Percentiles rank a stretch among this genome's conserved stretches.
Conservation (phyloP, 2,888 invertebrate genomes). For the Torymus tubicola region DNA sequence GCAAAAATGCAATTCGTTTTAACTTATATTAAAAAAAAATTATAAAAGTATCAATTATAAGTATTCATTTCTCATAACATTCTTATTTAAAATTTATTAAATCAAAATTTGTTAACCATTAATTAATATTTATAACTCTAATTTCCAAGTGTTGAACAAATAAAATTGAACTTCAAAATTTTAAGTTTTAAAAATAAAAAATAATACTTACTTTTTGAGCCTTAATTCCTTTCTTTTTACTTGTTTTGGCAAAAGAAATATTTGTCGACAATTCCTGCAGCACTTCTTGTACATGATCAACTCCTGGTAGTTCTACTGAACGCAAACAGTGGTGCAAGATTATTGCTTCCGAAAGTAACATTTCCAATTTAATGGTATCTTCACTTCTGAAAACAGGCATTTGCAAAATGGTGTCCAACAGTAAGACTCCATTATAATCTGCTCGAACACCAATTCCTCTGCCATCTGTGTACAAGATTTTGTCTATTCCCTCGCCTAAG, state of each 20-base stretch:
- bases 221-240: constrained; percentile 90
- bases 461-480: constrained; percentile 90
- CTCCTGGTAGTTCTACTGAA: constrained; percentile 84
- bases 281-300: constrained; percentile 88
- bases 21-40: too few relatives aligned
- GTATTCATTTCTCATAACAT: too few relatives aligned
- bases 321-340: constrained; percentile 89
- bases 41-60: too few relatives aligned
- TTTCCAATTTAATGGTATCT: constrained; percentile 88
- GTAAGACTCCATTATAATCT: constrained; percentile 93
- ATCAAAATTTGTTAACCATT: too few relatives aligned
- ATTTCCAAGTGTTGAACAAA: too few relatives aligned
- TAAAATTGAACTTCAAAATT: too few relatives aligned
- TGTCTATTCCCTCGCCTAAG: constrained; percentile 85
- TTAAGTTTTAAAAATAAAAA: too few relatives aligned
- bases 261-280: constrained; percentile 87
- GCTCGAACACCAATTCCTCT: constrained; percentile 89
- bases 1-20: too few relatives aligned
- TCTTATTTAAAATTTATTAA: too few relatives aligned
- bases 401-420: constrained; percentile 93
- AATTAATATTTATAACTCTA: too few relatives aligned
- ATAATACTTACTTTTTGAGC: constrained; percentile 85
- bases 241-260: constrained; percentile 84
- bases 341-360: constrained; percentile 91
- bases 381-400: constrained; percentile 87